Conservation (phyloP, 2,797 vertebrate species). For the Bovichtus variegatus region DNA sequence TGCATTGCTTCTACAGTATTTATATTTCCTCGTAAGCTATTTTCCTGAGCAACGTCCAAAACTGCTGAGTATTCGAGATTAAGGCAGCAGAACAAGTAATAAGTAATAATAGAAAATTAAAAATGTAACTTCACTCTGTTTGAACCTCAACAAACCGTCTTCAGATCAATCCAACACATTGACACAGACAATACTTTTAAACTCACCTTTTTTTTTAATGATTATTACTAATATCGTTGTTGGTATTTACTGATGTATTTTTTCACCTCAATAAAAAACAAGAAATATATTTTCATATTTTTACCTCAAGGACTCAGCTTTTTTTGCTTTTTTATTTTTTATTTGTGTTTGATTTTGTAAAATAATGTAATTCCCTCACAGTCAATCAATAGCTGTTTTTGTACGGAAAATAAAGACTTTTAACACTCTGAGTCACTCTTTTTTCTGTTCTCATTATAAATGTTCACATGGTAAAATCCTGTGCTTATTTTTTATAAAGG, state of each 20-base stretch:
- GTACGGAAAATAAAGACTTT: slow-evolving; percentile 44
- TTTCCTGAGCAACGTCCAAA: background rate
- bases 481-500: background rate
- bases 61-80: slow-evolving; percentile 36
- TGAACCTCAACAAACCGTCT: slow-evolving; percentile 18
- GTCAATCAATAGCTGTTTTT: slow-evolving; percentile 40
- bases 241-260: slow-evolving; percentile 10
- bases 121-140: slow-evolving; percentile 23
- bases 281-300: slow-evolving; percentile 34
- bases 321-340: slow-evolving; percentile 7
- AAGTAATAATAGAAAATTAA: background rate
- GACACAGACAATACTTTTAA: background rate
- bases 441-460: background rate
- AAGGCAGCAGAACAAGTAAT: slow-evolving; percentile 20
- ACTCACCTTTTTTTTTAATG: background rate
- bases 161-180: slow-evolving; percentile 30
- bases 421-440: background rate
- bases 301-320: slow-evolving; percentile 24
- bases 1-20: slow-evolving; percentile 22
- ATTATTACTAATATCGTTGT: background rate
- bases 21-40: too few species aligned
- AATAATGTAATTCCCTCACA: slow-evolving; percentile 38
- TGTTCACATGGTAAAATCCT: background rate
- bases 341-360: slow-evolving; percentile 51
- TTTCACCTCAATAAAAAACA: background rate